Conservation (phyloP, 2,888 invertebrate genomes). For the Panopea generosa region DNA sequence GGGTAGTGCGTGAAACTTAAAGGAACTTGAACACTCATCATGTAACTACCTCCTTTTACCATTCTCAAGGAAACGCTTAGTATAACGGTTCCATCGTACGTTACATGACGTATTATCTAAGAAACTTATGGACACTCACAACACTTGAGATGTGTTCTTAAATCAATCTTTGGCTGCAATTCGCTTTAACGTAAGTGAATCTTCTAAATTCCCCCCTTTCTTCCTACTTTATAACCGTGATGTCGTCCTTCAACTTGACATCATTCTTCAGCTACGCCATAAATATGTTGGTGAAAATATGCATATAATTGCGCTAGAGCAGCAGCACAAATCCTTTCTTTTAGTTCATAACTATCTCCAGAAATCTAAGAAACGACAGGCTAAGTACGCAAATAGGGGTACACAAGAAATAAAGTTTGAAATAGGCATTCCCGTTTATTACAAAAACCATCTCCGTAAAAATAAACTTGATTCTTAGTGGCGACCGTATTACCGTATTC, state of each 20-base stretch:
- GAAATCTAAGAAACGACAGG: slow-evolving; percentile 32
- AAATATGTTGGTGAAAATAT: slow-evolving; percentile 37
- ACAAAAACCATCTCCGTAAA: neutral
- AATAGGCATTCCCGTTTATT: no score
- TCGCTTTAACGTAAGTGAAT: slow-evolving; percentile 31
- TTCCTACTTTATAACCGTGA: slow-evolving; percentile 46
- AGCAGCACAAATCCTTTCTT: slow-evolving; percentile 42
- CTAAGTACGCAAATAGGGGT: slow-evolving; percentile 31
- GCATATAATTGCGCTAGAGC: slow-evolving; percentile 33
- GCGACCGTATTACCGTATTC: slow-evolving; percentile 39
- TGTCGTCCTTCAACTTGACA: slow-evolving; percentile 46
- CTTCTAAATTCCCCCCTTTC: slow-evolving; percentile 37
- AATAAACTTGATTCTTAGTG: slow-evolving; percentile 30
- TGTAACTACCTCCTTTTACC: slow-evolving; percentile 45
- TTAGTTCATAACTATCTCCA: slow-evolving; percentile 22
- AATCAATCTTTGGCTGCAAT: slow-evolving; percentile 56
- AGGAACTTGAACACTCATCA: slow-evolving; percentile 42
- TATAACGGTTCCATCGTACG: slow-evolving; percentile 40
- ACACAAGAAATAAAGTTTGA: slow-evolving; percentile 9
- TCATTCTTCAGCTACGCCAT: slow-evolving; percentile 25
- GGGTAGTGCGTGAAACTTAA: slow-evolving; percentile 16
- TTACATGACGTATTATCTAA: slow-evolving; percentile 37
- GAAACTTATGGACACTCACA: slow-evolving; percentile 9
- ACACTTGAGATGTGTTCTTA: slow-evolving; percentile 45
- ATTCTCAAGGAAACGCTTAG: slow-evolving; percentile 35